Evolutionary conservation across 2,113 vertebrate species (phyloP), one percentile per base, ranked within the genome.

Genomic region (Ibidorhyncha struthersii): DNA sequence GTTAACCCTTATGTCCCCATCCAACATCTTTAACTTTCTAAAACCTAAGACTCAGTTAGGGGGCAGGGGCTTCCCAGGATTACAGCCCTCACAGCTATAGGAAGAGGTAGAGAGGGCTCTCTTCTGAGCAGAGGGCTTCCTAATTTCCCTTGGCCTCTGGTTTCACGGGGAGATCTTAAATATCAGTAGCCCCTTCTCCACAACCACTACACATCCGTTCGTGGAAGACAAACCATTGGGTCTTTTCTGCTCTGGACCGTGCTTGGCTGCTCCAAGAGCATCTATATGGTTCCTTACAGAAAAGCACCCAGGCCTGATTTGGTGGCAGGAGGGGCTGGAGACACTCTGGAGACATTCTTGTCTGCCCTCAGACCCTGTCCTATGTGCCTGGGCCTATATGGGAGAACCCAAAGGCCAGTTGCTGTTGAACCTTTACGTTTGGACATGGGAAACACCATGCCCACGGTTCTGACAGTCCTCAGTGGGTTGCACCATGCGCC

Each of bases 361-460:
- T 52, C 41, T 73, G 67, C 32, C 50, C 58, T 91, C 56, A 80
- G 36, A 82, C 59, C 56, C 55, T 81, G 21, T 29, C 36, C 30
- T 77, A 62, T 29, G 0, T 65, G 36, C 50, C 52, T 91, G 13
- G 69, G 45, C 16, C 43, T 63, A 9, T 16, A 10, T 7, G 36
- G 65, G 65, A 89, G 36, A 88, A 56, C 22, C 30, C 66, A 49
- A 84, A 82, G 61, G 49, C 22, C 56, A 79, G 21, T 0, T 73
- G 38, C 36, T 81, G 16, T 74, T 53, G 30, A 79, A n/a, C 61
- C 55, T 66, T 63, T 56, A 43, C 0, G 0, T 52, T 65, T 0
- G 0, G 29, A 85, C 62, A 32, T 2, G 11, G 32, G 41, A 63
- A 66, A 41, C 0, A 1, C 52, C n/a, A 20, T 21, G 30, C 4